These are phyloP conservation scores for Salminus brasiliensis DNA, from an alignment of 2,113 vertebrate genomes.

Conservation along the genomic window DNA sequence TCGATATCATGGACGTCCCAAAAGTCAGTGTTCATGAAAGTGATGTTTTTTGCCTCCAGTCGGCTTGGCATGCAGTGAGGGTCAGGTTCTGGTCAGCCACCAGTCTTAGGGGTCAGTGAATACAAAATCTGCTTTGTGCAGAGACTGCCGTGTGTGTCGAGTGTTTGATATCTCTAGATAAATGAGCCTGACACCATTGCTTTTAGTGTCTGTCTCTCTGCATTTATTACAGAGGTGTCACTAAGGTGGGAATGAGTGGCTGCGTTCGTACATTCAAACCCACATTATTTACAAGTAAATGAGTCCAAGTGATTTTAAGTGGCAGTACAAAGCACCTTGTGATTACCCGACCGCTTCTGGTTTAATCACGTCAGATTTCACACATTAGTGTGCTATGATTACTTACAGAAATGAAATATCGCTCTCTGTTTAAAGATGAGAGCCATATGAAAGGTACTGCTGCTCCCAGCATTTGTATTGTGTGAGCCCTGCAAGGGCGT, in stretches of 20 bases:
- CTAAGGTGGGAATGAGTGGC: constrained; percentile 3
- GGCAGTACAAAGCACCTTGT: constrained; percentile 7
- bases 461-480: not conserved
- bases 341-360: constrained; percentile 1
- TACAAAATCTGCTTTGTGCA: not conserved
- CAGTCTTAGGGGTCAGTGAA: not conserved
- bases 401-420: not conserved
- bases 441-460: not conserved
- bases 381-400: constrained; percentile 11
- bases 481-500: not conserved
- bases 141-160: not conserved
- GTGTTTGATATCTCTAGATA: constrained; percentile 29
- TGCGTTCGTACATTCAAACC: constrained; percentile 14
- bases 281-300: constrained; percentile 16
- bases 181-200: constrained; percentile 31
- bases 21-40: not conserved
- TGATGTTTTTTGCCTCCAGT: not conserved
- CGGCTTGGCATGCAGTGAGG: constrained; percentile 2
- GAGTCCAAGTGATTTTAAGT: constrained; percentile 15
- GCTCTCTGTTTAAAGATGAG: not conserved
- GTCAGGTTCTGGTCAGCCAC: constrained; percentile 39
- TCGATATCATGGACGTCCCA: not conserved
- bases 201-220: constrained; percentile 18
- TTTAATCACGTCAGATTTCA: not conserved
- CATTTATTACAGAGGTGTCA: constrained; percentile 28